Evolutionary conservation across 2,888 invertebrate species (phyloP).

Genomic region (Phortica okadai): DNA sequence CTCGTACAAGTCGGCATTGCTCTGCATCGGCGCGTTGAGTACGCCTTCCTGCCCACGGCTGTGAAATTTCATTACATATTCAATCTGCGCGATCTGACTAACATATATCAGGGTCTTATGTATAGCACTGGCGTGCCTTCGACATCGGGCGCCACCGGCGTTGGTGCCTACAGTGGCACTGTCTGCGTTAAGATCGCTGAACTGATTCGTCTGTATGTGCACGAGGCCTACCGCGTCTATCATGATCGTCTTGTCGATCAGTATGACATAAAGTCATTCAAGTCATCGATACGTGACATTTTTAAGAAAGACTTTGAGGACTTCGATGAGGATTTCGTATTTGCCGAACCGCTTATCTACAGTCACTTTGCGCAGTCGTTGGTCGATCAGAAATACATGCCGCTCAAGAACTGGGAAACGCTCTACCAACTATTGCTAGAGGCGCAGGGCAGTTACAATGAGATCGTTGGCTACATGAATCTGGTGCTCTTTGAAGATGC

Average conservation of each 20-base stretch:
- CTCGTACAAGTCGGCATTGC: conserved; percentile 84
- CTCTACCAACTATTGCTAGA: conserved; percentile 87
- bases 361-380: conserved; percentile 95
- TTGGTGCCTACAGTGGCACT: conserved; percentile 58
- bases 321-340: conserved; percentile 85
- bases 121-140: conserved; percentile 84
- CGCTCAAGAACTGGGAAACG: conserved; percentile 84
- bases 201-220: conserved; percentile 90
- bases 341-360: conserved; percentile 87
- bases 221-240: conserved; percentile 94
- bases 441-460: conserved; percentile 90
- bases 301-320: conserved; percentile 89
- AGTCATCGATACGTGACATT: conserved; percentile 84
- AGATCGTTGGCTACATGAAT: conserved; percentile 94
- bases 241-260: conserved; percentile 92
- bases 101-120: conserved; percentile 94
- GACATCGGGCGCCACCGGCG: conserved; percentile 44
- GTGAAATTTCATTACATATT: conserved; percentile 97
- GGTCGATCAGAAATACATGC: conserved; percentile 87
- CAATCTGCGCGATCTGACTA: conserved; percentile 93
- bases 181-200: conserved; percentile 82
- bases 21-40: conserved; percentile 86
- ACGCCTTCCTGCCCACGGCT: conserved; percentile 92
- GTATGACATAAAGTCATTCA: conserved; percentile 85
- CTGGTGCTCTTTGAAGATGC: conserved; percentile 97